These are phyloP conservation scores for Ridgeia piscesae DNA, from an alignment of 1,140 invertebrate genomes.

Conservation along the genomic window DNA sequence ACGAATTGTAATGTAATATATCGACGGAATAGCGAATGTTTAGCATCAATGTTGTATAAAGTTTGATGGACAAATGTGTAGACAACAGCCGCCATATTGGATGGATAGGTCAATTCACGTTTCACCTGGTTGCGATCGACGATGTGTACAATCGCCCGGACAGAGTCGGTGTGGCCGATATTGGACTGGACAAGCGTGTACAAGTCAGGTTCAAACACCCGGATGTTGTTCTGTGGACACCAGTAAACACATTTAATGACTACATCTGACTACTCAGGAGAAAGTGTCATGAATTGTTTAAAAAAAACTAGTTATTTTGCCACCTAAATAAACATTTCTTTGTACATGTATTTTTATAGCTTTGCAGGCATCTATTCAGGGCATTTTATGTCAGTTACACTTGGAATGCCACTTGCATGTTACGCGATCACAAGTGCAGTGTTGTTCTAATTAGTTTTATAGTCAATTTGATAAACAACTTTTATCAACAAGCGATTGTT, in stretches of 20 bases:
- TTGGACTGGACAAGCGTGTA: constrained; percentile 55
- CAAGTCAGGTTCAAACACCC: constrained; percentile 53
- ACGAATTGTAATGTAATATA: neutral
- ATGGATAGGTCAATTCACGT: constrained; percentile 14
- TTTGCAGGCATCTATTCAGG: too few relatives aligned
- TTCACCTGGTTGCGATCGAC: constrained; percentile 53
- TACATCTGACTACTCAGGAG: too few relatives aligned
- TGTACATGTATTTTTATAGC: too few relatives aligned
- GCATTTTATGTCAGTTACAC: too few relatives aligned
- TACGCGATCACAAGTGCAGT: too few relatives aligned
- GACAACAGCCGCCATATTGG: neutral
- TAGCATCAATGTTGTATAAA: neutral
- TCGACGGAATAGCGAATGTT: neutral
- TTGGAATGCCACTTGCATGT: too few relatives aligned
- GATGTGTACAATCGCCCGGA: constrained; percentile 54
- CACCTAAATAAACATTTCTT: too few relatives aligned
- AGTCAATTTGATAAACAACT: too few relatives aligned
- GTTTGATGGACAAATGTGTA: neutral
- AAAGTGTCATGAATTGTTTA: too few relatives aligned
- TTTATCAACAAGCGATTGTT: too few relatives aligned
- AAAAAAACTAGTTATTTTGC: too few relatives aligned
- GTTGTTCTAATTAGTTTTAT: too few relatives aligned
- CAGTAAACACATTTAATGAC: neutral
- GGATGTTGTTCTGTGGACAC: neutral
- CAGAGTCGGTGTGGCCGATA: constrained; percentile 52